Base-by-base conservation (phyloP, 2,888 invertebrate species). In the Meandrusa payeni region DNA sequence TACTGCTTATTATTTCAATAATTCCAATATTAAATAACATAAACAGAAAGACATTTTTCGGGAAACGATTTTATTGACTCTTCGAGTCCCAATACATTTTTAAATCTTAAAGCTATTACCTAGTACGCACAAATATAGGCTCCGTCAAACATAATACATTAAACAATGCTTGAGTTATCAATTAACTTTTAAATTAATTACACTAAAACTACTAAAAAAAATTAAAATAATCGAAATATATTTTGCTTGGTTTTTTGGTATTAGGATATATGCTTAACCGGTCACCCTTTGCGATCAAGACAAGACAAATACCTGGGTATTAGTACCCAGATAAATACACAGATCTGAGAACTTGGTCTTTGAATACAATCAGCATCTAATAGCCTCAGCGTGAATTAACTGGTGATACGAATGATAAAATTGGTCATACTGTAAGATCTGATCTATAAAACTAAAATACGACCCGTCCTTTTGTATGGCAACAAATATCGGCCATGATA, bases 271-370 rank as follows among this genome's bases (percentile, higher is more conserved):
- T 22, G 4, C 15, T 26, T 20, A 27, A 37, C 29, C 67, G 61
- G 76, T 76, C 78, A 77, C 76, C 77, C 72, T 67, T 76, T 76
- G 76, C 69, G 58, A 42, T 49, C 55, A 52, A 56, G 51, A 43
- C 52, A 22, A 12, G 1, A 22, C 11, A 17, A 12, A 11, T 4
- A 22, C 10, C 17, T 3, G 11, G 3, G 6, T 10, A 0, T 19
- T 2, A 17, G 17, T 26, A 10, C 5, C 3, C 5, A 9, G 4
- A 3, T 26, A 9, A 2, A 0, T 4, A 9, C 7, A 9, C 5
- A 26, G 10, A 3, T 10, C 3, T 5, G 10, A 5, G 5, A 2
- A 26, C 1, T 9, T 24, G 4, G 24, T n/a, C 7, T 24, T 12
- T 28, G 27, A 22, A 23, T 37, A 43, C 29, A 20, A 26, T 31